Evolutionary conservation across 2,113 vertebrate species (phyloP), one percentile per base, ranked within the genome.

Genomic region (Hirundichthys speculiger): DNA sequence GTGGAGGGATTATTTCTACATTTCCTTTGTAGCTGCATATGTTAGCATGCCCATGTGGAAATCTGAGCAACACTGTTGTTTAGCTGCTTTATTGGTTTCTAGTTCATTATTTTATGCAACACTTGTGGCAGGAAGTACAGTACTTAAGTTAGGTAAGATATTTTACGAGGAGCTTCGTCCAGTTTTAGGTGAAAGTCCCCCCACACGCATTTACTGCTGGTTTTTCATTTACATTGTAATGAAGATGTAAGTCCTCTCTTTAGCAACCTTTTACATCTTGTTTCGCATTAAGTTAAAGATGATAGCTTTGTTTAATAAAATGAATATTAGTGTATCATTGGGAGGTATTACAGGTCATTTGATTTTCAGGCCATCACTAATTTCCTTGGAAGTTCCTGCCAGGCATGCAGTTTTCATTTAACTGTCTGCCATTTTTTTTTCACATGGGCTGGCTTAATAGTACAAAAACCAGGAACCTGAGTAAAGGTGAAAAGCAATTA

Each of bases 401-500:
- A 73, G 55, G 30, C 41, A 41, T 42, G 52, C n/a, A n/a, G n/a
- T 16, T 21, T 59, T 30, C 27, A 19, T n/a, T 3, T 13, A 53
- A 30, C 80, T 69, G 57, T 87, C 87, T 80, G 77, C 58, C 69
- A n/a, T n/a, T 74, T 85, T 75, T 59, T 80, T 73, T 74, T 75
- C 42, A 85, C 77, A 18, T 73, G 69, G 21, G 45, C 50, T 65
- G 22, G 40, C 66, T 60, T 61, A 70, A 46, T 42, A 40, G 24
- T 22, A n/a, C 54, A 57, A 75, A 76, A 14, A 89, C 91, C 87
- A 90, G 77, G 91, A 81, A 79, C 75, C 64, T 75, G 64, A 61
- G 67, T 6, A 88, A 75, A 82, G 78, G 64, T 89, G 73, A 79
- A 85, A 88, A 88, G 69, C 78, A 86, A 89, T 91, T 87, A 88